Evolutionary conservation across 2,888 invertebrate genomes (phyloP), one percentile per base, ranked within the genome.

Genomic region (Chelonus formosanus): DNA sequence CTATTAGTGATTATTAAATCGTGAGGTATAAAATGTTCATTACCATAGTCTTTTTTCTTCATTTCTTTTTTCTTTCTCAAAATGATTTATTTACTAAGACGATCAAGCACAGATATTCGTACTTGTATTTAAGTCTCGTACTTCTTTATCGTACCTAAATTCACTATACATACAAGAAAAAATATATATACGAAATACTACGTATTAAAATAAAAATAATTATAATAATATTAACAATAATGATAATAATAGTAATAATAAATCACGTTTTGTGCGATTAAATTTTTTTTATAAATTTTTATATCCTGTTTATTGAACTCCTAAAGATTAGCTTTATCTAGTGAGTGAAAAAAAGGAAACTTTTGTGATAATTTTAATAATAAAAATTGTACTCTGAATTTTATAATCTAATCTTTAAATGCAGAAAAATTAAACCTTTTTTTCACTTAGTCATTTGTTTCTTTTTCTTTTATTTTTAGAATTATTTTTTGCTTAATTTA

Each of bases 251-350:
- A 47, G 48, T 53, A 54, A 54, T 44, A 48, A 47, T 76, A 77
- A 83, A 82, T 76, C 75, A 76, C 75, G 79, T 79, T 79, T 80
- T 73, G 73, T 77, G 73, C 69, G 65, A 59, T 60, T 72, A 68
- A 56, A 60, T 36, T 44, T 7, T 40, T 7, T 36, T 60, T 48
- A 48, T 48, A 20, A 4, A n/a, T n/a, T 48, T 20, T 48, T 45
- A 45, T n/a, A n/a, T 47, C 20, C 20, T 67, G 70, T 76, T 73
- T 72, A 71, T 73, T 70, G 3, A 40, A 36, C 3, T 43, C 36
- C 0, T 7, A 36, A 47, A 60, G 48, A 7, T 34, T 63, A 71
- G 73, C 69, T 65, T 73, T 48, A 71, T 73, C 52, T 55, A 10
- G 44, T 44, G 7, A 44, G n/a, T 44, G 20, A 20, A 20, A 20